Evolutionary conservation across 2,113 vertebrate species (phyloP).

Genomic region (Protobothrops mucrosquamatus): DNA sequence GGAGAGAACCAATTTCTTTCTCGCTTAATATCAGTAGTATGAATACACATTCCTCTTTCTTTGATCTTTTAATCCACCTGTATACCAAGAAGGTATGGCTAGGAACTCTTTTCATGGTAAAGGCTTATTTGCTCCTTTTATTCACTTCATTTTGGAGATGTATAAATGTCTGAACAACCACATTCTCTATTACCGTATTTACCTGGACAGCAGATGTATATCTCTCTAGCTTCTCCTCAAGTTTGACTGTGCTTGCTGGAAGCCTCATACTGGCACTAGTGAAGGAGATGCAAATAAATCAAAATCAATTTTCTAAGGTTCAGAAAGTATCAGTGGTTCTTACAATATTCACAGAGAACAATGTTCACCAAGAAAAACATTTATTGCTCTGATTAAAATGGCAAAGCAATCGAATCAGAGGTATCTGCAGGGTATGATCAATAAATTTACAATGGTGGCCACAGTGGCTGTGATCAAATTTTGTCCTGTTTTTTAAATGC

Average conservation of each 20-base stretch:
- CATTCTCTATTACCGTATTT: neutral
- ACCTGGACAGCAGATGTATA: conserved; percentile 88
- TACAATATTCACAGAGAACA: neutral
- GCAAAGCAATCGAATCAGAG: rapidly evolving
- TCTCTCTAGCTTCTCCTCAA: conserved; percentile 87
- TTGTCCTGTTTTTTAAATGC: neutral
- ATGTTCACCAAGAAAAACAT: neutral
- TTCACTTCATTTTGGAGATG: neutral
- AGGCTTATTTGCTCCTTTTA: neutral
- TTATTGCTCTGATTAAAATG: neutral
- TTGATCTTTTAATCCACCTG: neutral
- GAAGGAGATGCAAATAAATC: conserved; percentile 5
- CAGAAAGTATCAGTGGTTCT: neutral
- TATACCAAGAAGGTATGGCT: neutral
- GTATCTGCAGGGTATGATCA: neutral
- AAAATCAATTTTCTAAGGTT: neutral
- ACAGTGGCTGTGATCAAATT: neutral
- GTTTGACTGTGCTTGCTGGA: conserved; percentile 70
- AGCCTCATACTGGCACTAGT: conserved; percentile 79
- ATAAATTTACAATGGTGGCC: neutral
- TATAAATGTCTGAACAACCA: neutral
- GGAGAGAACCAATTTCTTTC: neutral
- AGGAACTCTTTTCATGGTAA: neutral
- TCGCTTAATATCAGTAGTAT: neutral
- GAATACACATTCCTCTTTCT: neutral